Evolutionary conservation across 2,113 vertebrate species (phyloP), one percentile per base, ranked within the genome.

Genomic region (Otus sunia): DNA sequence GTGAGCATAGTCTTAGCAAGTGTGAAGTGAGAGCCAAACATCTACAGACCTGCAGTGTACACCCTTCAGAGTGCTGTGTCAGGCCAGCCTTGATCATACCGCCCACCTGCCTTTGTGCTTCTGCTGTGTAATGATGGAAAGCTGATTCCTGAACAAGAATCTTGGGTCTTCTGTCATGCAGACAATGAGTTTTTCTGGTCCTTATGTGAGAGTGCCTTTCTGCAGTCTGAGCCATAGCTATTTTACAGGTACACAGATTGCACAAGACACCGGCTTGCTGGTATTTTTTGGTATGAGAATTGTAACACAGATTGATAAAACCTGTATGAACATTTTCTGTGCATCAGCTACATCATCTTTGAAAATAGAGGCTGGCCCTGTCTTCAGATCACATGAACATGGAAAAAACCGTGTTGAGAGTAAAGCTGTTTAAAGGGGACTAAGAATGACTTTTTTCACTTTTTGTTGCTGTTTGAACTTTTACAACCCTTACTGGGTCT

Each of bases 1-100:
- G 34, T n/a, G 36, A 89, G 17, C 52, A 34, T 0, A 50, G 76
- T 20, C 19, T 85, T 22, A 71, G 32, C 32, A 62, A 36, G 58
- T 30, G 30, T 2, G 7, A 55, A 55, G 47, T 22, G 30, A 67
- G 36, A 64, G 78, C 9, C 79, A 92, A 63, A 27, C 41, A n/a
- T 3, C 43, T 85, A 26, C 30, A 92, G 36, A 41, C 7, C 11
- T 63, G 32, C 36, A 59, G 64, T 5, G 55, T 36, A 16, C 41
- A 19, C 10, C n/a, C 55, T 37, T 63, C 79, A 81, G 79, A 25
- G 15, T 21, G 22, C 20, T 67, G 41, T 77, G 68, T 59, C 86
- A 74, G 52, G 14, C 68, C 1, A 5, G 17, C 72, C 89, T 41
- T 45, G 55, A 5, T 7, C 0, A 0, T 5, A 3, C 37, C 55